A percentile compares a stretch with the other conserved stretches of the same genome.
Evolutionary conservation across 2,797 vertebrate species (phyloP).

Genomic region (Lithobates pipiens): DNA sequence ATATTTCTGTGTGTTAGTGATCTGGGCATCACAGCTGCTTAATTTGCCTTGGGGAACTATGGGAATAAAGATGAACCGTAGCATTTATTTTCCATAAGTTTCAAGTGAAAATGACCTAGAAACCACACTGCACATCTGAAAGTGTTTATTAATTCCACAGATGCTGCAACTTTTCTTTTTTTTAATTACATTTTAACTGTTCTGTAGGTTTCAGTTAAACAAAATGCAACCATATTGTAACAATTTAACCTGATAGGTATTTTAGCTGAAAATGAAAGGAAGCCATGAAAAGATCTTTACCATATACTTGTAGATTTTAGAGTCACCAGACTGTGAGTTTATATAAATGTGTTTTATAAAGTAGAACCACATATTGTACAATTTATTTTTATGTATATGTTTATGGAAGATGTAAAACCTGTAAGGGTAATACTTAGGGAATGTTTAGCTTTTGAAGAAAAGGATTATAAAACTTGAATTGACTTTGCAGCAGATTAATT

Average conservation of each 20-base stretch:
- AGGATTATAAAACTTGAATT: neutral
- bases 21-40: slow-evolving; percentile 61
- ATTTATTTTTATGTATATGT: neutral
- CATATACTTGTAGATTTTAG: neutral
- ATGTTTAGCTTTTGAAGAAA: neutral
- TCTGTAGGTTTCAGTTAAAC: slow-evolving; percentile 19
- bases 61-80: slow-evolving; percentile 29
- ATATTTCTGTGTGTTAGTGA: slow-evolving; percentile 64
- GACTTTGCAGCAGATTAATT: neutral
- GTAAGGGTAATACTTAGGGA: neutral
- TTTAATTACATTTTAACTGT: slow-evolving; percentile 44
- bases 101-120: slow-evolving; percentile 58
- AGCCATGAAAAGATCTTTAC: neutral
- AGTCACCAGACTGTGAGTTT: neutral
- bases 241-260: slow-evolving; percentile 25
- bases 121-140: slow-evolving; percentile 44
- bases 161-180: slow-evolving; percentile 26
- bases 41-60: slow-evolving; percentile 54
- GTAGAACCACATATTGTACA: neutral
- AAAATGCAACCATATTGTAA: slow-evolving; percentile 26
- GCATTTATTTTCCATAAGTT: slow-evolving; percentile 54
- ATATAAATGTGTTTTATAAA: slow-evolving; percentile 8
- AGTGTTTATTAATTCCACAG: slow-evolving; percentile 52
- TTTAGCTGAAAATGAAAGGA: slow-evolving; percentile 15
- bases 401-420: slow-evolving; percentile 12